Evolutionary conservation across 35 echinoderm and acorn worm species (phyloP).

Genomic region (Acanthaster planci): DNA sequence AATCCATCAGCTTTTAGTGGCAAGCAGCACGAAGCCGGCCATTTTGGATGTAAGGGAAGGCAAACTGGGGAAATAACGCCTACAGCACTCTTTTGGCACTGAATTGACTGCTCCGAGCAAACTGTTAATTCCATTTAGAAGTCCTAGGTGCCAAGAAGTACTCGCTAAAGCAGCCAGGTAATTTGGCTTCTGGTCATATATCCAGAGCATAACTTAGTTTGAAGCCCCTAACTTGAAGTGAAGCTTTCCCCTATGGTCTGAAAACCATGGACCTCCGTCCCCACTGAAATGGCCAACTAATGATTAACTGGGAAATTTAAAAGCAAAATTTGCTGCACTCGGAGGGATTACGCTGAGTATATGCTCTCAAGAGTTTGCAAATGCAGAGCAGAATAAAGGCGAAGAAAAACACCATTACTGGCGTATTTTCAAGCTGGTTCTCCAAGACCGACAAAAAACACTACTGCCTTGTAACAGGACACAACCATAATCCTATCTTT

Average conservation of each 20-base stretch:
- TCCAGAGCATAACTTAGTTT: conserved; percentile 5
- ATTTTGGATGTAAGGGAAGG: conserved; percentile 23
- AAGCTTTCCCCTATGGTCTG: conserved; percentile 2
- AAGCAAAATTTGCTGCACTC: conserved; percentile 26
- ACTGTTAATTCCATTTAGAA: conserved; percentile 16
- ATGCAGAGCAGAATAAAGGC: neutral
- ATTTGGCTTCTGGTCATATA: conserved; percentile 29
- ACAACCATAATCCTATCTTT: no score
- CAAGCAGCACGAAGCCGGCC: neutral
- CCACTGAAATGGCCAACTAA: conserved; percentile 12
- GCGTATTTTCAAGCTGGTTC: no score
- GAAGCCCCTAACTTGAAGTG: neutral
- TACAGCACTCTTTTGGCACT: conserved; percentile 12
- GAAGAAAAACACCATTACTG: neutral
- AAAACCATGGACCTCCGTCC: neutral
- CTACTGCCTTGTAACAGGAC: no score
- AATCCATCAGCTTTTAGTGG: conserved; percentile 33
- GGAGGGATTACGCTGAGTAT: neutral
- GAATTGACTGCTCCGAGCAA: neutral
- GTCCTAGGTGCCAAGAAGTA: conserved; percentile 20
- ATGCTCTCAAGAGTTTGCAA: neutral
- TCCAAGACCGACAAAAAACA: no score
- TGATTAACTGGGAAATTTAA: conserved; percentile 29
- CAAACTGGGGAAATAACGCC: neutral
- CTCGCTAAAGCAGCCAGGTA: conserved; percentile 12